Evolutionary conservation across 2,113 vertebrate species (phyloP).

Genomic region (Brachypteracias leptosomus): DNA sequence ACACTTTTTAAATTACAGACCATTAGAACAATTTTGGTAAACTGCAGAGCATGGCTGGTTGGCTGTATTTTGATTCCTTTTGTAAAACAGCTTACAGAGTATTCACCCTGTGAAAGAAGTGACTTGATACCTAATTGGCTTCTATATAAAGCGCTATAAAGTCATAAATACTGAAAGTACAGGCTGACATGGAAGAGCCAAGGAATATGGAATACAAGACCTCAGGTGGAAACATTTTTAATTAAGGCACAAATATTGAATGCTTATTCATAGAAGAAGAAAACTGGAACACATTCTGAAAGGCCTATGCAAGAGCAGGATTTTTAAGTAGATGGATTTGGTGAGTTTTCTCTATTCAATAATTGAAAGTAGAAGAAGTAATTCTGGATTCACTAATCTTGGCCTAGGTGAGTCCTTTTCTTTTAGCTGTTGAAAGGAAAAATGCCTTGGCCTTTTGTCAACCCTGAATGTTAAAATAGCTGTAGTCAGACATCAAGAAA

Average conservation of each 20-base stretch:
- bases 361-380: neutral
- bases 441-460: neutral
- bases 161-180: conserved; percentile 37
- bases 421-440: neutral
- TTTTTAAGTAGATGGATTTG: neutral
- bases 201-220: neutral
- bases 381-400: neutral
- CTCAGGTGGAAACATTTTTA: conserved; percentile 47
- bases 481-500: neutral
- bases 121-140: neutral
- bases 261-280: neutral
- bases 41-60: neutral
- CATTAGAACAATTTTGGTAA: neutral
- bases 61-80: neutral
- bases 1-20: neutral
- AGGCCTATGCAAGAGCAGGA: neutral
- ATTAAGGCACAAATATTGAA: conserved; percentile 23
- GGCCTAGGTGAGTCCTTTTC: neutral
- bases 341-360: neutral
- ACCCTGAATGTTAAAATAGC: neutral
- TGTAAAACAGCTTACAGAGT: neutral
- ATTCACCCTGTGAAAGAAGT: neutral
- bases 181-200: neutral
- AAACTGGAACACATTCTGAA: neutral
- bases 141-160: neutral